A percentile compares a stretch with the other conserved stretches of the same genome.
These are phyloP conservation scores for Porites lutea DNA, from an alignment of 64 coral and sea anemone species.

Conservation along the genomic window DNA sequence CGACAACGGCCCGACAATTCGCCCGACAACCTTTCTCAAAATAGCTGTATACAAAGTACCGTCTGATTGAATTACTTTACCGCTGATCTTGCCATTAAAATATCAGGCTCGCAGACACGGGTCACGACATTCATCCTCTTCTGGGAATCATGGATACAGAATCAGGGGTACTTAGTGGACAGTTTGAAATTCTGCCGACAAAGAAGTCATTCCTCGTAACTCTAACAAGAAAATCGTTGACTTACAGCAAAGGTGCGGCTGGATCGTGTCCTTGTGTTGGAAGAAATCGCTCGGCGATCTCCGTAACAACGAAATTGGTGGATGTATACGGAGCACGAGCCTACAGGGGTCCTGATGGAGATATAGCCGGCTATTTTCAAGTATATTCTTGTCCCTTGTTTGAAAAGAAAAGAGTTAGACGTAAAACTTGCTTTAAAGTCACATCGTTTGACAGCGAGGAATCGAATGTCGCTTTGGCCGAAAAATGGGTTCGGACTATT, in stretches of 20 bases:
- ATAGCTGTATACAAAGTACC: no score
- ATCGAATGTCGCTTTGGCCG: slow-evolving; percentile 45
- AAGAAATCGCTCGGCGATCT: background rate
- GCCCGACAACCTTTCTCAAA: no score
- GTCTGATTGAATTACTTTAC: no score
- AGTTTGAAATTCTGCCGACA: slow-evolving; percentile 17
- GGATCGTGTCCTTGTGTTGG: background rate
- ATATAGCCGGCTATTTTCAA: slow-evolving; percentile 82
- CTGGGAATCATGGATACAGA: background rate
- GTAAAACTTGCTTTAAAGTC: slow-evolving; percentile 76
- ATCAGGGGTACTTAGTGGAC: background rate
- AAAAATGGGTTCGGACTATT: slow-evolving; percentile 80
- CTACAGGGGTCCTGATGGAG: slow-evolving; percentile 36
- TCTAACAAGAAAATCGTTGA: slow-evolving; percentile 3
- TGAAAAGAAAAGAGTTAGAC: slow-evolving; percentile 68
- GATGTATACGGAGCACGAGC: slow-evolving; percentile 89
- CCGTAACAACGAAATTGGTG: background rate
- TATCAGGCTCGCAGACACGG: no score
- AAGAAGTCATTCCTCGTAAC: background rate
- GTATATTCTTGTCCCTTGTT: slow-evolving; percentile 76
- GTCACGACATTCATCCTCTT: background rate
- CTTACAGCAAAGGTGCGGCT: background rate
- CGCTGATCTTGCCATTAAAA: no score
- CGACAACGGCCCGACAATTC: no score
- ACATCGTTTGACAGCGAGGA: slow-evolving; percentile 49